These are phyloP conservation scores for Yponomeuta evonymella DNA, from an alignment of 2,888 invertebrate genomes.

Conservation along the genomic window DNA sequence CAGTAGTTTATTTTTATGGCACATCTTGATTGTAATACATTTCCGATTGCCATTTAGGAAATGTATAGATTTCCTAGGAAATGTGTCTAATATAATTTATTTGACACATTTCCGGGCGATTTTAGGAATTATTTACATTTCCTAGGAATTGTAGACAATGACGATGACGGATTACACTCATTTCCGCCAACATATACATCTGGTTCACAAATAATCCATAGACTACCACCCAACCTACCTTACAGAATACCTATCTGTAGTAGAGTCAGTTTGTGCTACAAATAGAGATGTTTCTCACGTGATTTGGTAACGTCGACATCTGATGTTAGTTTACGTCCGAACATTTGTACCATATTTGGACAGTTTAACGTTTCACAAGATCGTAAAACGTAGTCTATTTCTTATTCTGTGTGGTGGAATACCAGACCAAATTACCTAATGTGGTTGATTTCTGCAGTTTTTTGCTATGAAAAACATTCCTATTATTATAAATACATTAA, in stretches of 20 bases:
- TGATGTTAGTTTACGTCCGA: conserved; percentile 45
- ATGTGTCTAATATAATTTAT: too few relatives aligned
- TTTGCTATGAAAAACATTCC: neutral
- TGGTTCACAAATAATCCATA: too few relatives aligned
- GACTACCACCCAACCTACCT: too few relatives aligned
- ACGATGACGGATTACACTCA: too few relatives aligned
- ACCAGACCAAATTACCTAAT: neutral
- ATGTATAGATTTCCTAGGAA: too few relatives aligned
- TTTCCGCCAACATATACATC: too few relatives aligned
- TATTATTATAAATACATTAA: neutral
- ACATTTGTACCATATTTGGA: conserved; percentile 39
- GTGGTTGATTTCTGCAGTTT: neutral
- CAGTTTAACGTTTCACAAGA: conserved; percentile 4
- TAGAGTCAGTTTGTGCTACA: conserved; percentile 40
- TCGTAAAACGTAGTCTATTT: conserved; percentile 7
- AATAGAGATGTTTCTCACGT: conserved; percentile 57
- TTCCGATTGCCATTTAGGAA: too few relatives aligned
- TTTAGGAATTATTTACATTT: too few relatives aligned
- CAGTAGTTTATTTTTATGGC: too few relatives aligned
- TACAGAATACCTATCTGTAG: neutral
- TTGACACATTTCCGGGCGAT: too few relatives aligned
- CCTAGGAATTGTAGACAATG: too few relatives aligned
- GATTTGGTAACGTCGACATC: conserved; percentile 32
- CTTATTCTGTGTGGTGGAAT: neutral
- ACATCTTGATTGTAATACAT: too few relatives aligned